Percentiles rank a stretch among this genome's conserved stretches.
phyloP scores from a whole-genome alignment of 2,888 invertebrate genomes.

The Caenorhabditis doughertyi region DNA sequence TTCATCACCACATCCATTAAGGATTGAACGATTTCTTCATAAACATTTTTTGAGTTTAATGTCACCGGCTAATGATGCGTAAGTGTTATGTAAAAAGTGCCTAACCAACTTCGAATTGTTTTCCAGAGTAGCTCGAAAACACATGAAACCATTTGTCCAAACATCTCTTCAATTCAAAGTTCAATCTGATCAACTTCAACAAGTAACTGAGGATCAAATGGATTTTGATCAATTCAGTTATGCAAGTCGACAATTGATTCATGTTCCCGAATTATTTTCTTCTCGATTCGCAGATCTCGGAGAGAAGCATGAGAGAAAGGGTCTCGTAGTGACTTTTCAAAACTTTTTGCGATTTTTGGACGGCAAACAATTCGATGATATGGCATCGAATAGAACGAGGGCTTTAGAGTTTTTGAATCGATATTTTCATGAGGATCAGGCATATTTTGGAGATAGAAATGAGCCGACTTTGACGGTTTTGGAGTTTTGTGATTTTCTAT shows the following conservation, averaged over 20 bases:
- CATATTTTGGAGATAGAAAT: slow-evolving; percentile 67
- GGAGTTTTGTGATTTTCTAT: slow-evolving; percentile 82
- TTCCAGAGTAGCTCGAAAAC: slow-evolving; percentile 79
- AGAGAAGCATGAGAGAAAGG: slow-evolving; percentile 54
- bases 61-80: slow-evolving; percentile 70
- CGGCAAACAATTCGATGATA: slow-evolving; percentile 73
- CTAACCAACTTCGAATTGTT: not conserved
- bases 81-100: slow-evolving; percentile 35
- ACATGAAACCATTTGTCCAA: slow-evolving; percentile 83
- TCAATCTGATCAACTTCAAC: slow-evolving; percentile 78
- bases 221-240: slow-evolving; percentile 70
- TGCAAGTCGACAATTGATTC: slow-evolving; percentile 71
- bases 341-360: slow-evolving; percentile 75
- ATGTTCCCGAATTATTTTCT: slow-evolving; percentile 70
- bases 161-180: slow-evolving; percentile 81
- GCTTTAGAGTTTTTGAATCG: slow-evolving; percentile 75
- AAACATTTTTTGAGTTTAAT: slow-evolving; percentile 79
- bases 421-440: slow-evolving; percentile 73
- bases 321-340: slow-evolving; percentile 71
- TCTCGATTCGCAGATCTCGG: slow-evolving; percentile 59
- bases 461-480: slow-evolving; percentile 73
- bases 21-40: slow-evolving; percentile 79
- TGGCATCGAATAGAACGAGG: slow-evolving; percentile 69
- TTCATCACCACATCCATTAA: slow-evolving; percentile 72
- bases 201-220: slow-evolving; percentile 80